Conservation (phyloP, 2,113 vertebrate species). For the Antechinus flavipes region DNA sequence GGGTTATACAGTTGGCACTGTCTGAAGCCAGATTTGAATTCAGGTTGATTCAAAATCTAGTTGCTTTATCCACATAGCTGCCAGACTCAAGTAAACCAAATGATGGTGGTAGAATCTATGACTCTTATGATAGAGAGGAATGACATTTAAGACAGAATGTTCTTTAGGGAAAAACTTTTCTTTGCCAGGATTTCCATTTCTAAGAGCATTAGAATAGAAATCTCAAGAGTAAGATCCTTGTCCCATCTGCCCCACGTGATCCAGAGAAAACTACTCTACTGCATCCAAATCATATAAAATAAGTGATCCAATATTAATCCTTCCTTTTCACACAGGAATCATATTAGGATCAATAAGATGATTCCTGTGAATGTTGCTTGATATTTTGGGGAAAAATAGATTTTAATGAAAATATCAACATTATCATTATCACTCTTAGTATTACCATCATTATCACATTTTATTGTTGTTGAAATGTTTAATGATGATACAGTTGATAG, state of each 20-base stretch:
- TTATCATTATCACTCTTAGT: neutral
- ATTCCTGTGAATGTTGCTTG: neutral
- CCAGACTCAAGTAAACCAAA: neutral
- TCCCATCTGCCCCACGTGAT: neutral
- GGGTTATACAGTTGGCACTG: neutral
- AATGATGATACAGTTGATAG: too few species aligned
- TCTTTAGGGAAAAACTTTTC: neutral
- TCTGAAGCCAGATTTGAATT: neutral
- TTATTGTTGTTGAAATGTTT: too few species aligned
- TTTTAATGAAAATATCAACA: neutral
- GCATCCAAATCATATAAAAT: neutral
- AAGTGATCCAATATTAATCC: neutral
- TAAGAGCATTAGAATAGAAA: neutral
- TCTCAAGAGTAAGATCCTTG: neutral
- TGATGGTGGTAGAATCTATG: neutral
- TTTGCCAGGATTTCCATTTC: neutral
- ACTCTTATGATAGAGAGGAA: too few species aligned
- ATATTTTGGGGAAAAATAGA: neutral
- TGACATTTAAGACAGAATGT: neutral
- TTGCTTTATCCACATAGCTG: neutral
- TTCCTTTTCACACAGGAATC: neutral
- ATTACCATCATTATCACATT: neutral
- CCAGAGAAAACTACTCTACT: neutral
- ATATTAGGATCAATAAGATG: neutral
- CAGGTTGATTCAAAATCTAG: neutral